Evolutionary conservation across 2,888 invertebrate species (phyloP).

Genomic region (Proisotoma minuta): DNA sequence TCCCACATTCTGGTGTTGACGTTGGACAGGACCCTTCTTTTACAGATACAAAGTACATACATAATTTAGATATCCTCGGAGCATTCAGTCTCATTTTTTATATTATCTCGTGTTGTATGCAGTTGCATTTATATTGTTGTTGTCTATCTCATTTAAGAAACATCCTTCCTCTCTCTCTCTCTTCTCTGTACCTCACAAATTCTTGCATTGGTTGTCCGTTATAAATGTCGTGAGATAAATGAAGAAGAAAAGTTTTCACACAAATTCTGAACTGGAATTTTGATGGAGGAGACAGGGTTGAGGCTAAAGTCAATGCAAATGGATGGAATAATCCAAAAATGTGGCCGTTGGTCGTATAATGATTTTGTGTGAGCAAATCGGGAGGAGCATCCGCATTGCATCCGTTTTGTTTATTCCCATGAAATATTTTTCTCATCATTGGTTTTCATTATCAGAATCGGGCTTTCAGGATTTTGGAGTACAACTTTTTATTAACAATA

Average conservation of each 20-base stretch:
- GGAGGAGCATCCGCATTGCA: slow-evolving; percentile 9
- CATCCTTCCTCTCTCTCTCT: neutral
- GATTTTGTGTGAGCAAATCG: slow-evolving; percentile 11
- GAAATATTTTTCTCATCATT: slow-evolving; percentile 15
- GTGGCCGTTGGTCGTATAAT: neutral
- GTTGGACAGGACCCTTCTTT: neutral
- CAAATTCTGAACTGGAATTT: slow-evolving; percentile 14
- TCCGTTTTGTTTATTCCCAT: slow-evolving; percentile 18
- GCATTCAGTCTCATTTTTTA: neutral
- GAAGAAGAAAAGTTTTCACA: slow-evolving; percentile 9
- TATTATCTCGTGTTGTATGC: neutral
- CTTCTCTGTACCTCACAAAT: neutral
- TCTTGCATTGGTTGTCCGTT: neutral
- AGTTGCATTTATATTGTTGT: neutral
- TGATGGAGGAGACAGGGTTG: neutral
- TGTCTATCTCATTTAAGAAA: neutral
- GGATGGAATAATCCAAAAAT: no score
- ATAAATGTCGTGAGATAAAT: slow-evolving; percentile 17
- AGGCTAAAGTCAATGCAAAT: neutral
- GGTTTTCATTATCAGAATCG: slow-evolving; percentile 4
- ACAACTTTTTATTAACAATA: no score
- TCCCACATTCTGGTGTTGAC: neutral
- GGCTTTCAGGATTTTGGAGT: no score
- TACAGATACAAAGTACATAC: no score
- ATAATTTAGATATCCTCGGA: no score